Conservation (phyloP, 2,113 vertebrate genomes). For the Larimichthys polyactis region DNA sequence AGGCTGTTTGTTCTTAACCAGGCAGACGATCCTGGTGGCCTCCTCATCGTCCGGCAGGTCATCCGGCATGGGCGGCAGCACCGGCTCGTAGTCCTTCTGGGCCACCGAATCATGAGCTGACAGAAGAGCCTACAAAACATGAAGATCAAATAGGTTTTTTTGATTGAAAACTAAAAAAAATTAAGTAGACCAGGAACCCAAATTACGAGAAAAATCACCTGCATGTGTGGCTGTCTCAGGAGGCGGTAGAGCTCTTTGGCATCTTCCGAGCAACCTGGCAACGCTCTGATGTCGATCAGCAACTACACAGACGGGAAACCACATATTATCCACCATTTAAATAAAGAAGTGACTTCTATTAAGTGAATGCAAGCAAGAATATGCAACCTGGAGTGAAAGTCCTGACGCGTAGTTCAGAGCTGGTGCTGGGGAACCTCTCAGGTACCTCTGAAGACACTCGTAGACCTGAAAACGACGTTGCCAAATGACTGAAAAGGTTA, state of each 20-base stretch:
- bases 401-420: conserved; percentile 81
- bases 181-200: background rate
- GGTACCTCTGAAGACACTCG: conserved; percentile 89
- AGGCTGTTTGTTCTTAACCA: conserved; percentile 98
- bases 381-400: conserved; percentile 87
- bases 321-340: background rate
- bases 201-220: conserved; percentile 80
- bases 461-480: conserved; percentile 85
- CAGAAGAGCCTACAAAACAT: conserved; percentile 88
- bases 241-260: conserved; percentile 88
- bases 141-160: background rate
- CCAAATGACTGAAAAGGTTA: no score
- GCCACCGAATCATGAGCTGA: conserved; percentile 93
- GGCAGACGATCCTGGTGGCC: conserved; percentile 92
- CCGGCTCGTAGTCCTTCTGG: conserved; percentile 92
- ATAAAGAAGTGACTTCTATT: background rate
- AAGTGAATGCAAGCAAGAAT: background rate
- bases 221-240: conserved; percentile 88
- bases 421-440: conserved; percentile 82
- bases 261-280: conserved; percentile 84
- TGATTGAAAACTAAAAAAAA: background rate
- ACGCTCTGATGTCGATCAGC: conserved; percentile 74
- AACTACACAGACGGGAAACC: conserved; percentile 60
- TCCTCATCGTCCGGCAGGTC: conserved; percentile 92
- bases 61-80: conserved; percentile 91